These are phyloP conservation scores for Drosophila parabipectinata DNA, from an alignment of 1,140 invertebrate genomes.

Conservation along the genomic window DNA sequence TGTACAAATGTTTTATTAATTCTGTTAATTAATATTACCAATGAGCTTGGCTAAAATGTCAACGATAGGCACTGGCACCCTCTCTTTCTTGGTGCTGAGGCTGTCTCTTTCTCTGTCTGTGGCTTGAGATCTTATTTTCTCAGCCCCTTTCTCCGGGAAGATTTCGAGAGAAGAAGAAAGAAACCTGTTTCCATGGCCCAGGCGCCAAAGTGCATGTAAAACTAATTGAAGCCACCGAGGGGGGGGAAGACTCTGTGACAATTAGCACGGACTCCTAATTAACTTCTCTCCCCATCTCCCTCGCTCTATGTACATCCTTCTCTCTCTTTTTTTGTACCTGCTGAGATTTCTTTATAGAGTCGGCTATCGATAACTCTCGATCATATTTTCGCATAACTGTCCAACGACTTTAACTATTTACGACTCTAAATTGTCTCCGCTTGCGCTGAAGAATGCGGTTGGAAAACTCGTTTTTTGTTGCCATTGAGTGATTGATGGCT, in stretches of 20 bases:
- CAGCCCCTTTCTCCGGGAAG: constrained; percentile 25
- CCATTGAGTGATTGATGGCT: constrained; percentile 43
- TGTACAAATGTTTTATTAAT: constrained; percentile 78
- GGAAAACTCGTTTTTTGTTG: constrained; percentile 50
- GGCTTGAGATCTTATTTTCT: not conserved
- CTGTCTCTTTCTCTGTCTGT: constrained; percentile 6
- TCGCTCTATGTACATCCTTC: constrained; percentile 11
- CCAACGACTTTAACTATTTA: constrained; percentile 64
- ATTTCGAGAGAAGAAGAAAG: not conserved
- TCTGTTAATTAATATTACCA: constrained; percentile 79
- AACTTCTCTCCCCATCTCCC: constrained; percentile 33
- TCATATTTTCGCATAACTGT: constrained; percentile 68
- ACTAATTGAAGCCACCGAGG: constrained; percentile 62
- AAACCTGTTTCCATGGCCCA: constrained; percentile 58
- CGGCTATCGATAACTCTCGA: constrained; percentile 39
- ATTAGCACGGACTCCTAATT: constrained; percentile 69
- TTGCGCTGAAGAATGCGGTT: constrained; percentile 56
- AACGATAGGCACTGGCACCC: constrained; percentile 35
- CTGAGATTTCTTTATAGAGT: constrained; percentile 17
- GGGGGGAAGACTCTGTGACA: constrained; percentile 48
- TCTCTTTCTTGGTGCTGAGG: not conserved
- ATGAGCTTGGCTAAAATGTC: constrained; percentile 65
- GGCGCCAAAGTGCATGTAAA: constrained; percentile 76
- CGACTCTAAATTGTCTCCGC: constrained; percentile 53
- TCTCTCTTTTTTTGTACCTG: constrained; percentile 1